Percentiles rank a stretch among this genome's conserved stretches.
Evolutionary conservation across 2,113 vertebrate genomes (phyloP).

Genomic region (Cygnus buccinator): DNA sequence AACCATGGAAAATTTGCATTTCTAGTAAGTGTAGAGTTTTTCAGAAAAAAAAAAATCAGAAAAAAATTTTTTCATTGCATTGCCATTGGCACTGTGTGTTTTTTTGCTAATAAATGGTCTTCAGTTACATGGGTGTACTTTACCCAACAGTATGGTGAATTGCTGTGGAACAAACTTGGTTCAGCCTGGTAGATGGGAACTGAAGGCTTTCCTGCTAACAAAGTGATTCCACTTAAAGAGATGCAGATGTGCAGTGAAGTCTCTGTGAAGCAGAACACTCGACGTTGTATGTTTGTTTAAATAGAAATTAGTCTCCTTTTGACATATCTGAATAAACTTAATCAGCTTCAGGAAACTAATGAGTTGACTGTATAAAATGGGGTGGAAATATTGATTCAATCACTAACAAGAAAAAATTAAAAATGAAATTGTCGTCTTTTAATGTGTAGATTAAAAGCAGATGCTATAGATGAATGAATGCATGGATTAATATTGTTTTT

Average conservation of each 20-base stretch:
- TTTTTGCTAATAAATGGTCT: background rate
- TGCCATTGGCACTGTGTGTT: background rate
- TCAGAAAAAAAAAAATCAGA: background rate
- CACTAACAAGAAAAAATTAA: conserved; percentile 33
- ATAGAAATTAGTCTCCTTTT: background rate
- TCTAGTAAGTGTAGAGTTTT: background rate
- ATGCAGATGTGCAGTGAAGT: conserved; percentile 13
- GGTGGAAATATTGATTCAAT: conserved; percentile 20
- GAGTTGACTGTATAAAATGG: background rate
- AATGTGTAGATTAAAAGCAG: conserved; percentile 73
- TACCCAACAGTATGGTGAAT: background rate
- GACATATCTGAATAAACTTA: background rate
- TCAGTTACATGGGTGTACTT: background rate
- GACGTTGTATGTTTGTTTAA: background rate
- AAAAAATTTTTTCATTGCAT: no score
- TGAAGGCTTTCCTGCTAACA: background rate
- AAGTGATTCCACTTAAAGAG: conserved; percentile 12
- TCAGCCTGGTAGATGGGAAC: background rate
- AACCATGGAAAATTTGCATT: background rate
- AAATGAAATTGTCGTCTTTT: conserved; percentile 23
- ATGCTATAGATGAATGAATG: conserved; percentile 71
- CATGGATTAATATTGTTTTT: conserved; percentile 65
- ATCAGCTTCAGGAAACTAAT: background rate
- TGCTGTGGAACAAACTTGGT: background rate
- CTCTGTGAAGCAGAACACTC: background rate